phyloP scores from a whole-genome alignment of 2,888 invertebrate genomes.

The Nasonovia ribisnigri region DNA sequence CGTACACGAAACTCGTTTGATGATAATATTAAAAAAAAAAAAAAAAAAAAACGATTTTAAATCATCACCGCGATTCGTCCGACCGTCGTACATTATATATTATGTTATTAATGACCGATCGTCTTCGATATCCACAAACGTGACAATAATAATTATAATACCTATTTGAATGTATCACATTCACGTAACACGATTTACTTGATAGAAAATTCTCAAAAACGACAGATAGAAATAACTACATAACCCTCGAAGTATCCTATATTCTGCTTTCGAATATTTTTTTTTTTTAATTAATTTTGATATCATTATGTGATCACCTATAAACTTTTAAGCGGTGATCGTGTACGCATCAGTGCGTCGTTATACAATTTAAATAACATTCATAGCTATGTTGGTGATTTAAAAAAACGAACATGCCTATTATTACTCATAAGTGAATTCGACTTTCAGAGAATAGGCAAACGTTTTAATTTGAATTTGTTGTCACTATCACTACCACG shows the following conservation, averaged over 20 bases:
- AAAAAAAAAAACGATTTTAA: no score
- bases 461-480: not conserved
- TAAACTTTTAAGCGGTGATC: no score
- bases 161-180: not conserved
- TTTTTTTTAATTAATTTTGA: not conserved
- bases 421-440: no score
- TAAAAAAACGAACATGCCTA: no score
- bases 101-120: not conserved
- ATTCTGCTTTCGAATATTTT: not conserved
- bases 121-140: not conserved
- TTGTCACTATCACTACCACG: not conserved
- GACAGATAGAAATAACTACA: not conserved
- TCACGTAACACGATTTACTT: not conserved
- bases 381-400: no score
- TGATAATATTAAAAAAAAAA: no score
- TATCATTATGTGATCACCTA: not conserved
- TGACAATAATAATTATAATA: no score
- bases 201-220: not conserved
- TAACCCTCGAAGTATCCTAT: not conserved
- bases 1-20: not conserved
- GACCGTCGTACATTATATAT: not conserved
- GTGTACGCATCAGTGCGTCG: no score
- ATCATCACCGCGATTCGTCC: not conserved
- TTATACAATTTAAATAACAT: no score
- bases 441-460: not conserved